phyloP scores from a whole-genome alignment of 1,140 invertebrate species.

The Phymastichus coffea region DNA sequence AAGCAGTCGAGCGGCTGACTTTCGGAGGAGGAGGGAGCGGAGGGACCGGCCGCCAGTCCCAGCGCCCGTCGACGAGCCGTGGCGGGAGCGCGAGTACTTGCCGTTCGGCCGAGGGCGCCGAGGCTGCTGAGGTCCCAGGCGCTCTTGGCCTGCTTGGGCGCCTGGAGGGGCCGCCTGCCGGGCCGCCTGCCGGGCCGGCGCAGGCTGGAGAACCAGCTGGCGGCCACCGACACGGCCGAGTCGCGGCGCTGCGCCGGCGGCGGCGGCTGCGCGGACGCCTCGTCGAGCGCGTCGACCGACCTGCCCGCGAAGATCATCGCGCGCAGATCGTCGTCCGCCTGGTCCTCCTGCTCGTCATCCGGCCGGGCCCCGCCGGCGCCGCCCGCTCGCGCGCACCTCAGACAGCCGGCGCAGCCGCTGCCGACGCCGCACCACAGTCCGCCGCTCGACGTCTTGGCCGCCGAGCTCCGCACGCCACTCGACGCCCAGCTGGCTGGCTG shows the following conservation, averaged over 20 bases:
- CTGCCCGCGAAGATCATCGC: constrained; percentile 51
- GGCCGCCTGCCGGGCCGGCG: constrained; percentile 62
- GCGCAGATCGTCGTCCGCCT: too few relatives aligned
- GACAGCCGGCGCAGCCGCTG: not conserved
- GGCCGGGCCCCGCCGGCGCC: not conserved
- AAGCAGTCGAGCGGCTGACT: too few relatives aligned
- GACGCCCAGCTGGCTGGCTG: too few relatives aligned
- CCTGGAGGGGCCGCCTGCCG: constrained; percentile 49
- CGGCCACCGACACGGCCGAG: constrained; percentile 60
- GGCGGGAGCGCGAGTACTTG: too few relatives aligned
- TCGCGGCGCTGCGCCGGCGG: not conserved
- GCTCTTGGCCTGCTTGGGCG: constrained; percentile 57
- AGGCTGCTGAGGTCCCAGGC: constrained; percentile 64
- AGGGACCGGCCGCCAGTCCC: too few relatives aligned
- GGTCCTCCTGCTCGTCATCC: not conserved
- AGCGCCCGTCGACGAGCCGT: too few relatives aligned
- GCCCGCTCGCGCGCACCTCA: not conserved
- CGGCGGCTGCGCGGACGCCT: constrained; percentile 32
- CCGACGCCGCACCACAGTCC: not conserved
- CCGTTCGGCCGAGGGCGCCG: constrained; percentile 39
- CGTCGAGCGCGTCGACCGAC: constrained; percentile 47
- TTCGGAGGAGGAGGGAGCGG: too few relatives aligned
- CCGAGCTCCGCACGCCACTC: too few relatives aligned
- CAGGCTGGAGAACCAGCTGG: constrained; percentile 76
- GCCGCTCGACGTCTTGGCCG: too few relatives aligned